Percentiles rank a stretch among this genome's conserved stretches.
phyloP scores from a whole-genome alignment of 2,113 vertebrate genomes.

The Alces alces region DNA sequence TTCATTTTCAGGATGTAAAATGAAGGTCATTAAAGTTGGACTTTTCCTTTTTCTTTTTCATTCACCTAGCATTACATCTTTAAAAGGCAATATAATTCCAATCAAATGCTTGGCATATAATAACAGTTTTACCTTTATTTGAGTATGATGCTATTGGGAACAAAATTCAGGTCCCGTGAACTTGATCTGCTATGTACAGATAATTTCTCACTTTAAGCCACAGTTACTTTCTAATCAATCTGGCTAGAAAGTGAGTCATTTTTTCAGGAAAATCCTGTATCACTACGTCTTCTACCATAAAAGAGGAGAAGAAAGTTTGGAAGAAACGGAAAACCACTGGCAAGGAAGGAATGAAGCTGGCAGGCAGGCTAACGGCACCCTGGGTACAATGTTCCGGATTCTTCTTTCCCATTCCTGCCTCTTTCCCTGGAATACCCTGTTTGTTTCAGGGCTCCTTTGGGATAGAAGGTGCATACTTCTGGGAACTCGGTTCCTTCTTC shows the following conservation, averaged over 20 bases:
- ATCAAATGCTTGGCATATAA: conserved; percentile 38
- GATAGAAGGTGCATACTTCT: not conserved
- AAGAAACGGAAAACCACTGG: conserved; percentile 35
- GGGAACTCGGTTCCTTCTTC: not conserved
- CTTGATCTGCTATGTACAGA: not conserved
- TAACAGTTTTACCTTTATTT: conserved; percentile 39
- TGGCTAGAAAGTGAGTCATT: not conserved
- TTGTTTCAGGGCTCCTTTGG: not conserved
- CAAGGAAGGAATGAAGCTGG: conserved; percentile 31
- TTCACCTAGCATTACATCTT: conserved; percentile 39
- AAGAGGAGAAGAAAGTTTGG: not conserved
- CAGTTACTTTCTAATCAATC: conserved; percentile 15
- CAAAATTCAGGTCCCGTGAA: not conserved
- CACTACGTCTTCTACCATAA: not conserved
- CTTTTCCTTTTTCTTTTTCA: conserved; percentile 52
- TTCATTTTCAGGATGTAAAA: conserved; percentile 60
- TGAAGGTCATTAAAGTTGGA: conserved; percentile 61
- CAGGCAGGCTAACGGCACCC: not conserved
- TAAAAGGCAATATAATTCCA: conserved; percentile 60
- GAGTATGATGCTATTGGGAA: conserved; percentile 14
- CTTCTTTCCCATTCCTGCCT: not conserved
- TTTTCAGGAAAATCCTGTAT: conserved; percentile 28
- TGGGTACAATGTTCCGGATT: not conserved
- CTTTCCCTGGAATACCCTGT: not conserved
- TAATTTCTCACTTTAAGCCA: not conserved